Percentiles rank a stretch among this genome's conserved stretches.
phyloP scores from a whole-genome alignment of 2,797 vertebrate genomes.

The Arrhamphus sclerolepis region DNA sequence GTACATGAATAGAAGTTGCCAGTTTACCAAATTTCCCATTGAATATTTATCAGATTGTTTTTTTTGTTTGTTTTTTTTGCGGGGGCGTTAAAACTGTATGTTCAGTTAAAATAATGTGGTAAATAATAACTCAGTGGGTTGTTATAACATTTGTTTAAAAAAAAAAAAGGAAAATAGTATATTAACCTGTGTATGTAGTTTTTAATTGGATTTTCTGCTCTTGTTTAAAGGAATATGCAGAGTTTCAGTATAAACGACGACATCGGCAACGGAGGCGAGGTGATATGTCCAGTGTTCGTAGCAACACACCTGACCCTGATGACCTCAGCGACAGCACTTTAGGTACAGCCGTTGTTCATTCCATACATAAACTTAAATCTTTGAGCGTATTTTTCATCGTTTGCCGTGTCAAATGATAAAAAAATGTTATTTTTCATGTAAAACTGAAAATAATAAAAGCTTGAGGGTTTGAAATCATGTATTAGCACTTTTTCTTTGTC shows the following conservation, averaged over 20 bases:
- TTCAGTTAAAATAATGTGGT: not conserved
- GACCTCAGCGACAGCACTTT: conserved; percentile 87
- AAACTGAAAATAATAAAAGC: not conserved
- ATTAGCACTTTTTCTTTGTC: too few relatives aligned
- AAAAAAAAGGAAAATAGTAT: not conserved
- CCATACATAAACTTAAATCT: not conserved
- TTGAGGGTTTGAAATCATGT: too few relatives aligned
- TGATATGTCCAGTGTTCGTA: conserved; percentile 92
- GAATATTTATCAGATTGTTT: too few relatives aligned
- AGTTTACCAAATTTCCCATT: conserved; percentile 3
- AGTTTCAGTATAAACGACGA: conserved; percentile 97
- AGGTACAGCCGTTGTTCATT: conserved; percentile 73
- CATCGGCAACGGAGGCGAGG: conserved; percentile 91
- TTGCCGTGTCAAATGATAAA: not conserved
- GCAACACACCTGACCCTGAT: conserved; percentile 88
- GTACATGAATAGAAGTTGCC: conserved; percentile 1
- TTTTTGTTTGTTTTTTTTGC: not conserved
- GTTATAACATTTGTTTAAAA: too few relatives aligned
- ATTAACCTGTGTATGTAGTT: not conserved
- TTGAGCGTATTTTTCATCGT: not conserved
- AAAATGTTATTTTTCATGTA: not conserved
- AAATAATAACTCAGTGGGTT: not conserved
- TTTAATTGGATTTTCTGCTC: conserved; percentile 1
- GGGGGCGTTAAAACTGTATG: not conserved
- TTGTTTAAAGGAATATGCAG: conserved; percentile 91